Conservation (phyloP, 2,113 vertebrate genomes). For the Brachirus orientalis region DNA sequence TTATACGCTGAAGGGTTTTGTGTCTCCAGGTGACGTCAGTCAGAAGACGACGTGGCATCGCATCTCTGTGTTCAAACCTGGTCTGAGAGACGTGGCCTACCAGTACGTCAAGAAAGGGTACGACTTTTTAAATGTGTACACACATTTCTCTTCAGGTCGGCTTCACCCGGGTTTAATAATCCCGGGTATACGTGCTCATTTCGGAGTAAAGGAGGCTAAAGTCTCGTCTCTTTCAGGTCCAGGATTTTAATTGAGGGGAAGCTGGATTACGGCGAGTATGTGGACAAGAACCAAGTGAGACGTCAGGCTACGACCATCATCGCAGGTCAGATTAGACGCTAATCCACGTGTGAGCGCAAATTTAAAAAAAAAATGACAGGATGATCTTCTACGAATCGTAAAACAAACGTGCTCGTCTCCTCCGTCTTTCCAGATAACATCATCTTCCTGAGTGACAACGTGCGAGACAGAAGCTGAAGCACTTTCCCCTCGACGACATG, state of each 20-base stretch:
- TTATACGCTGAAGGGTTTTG: too few species aligned
- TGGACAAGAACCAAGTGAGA: conserved; percentile 94
- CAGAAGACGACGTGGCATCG: conserved; percentile 98
- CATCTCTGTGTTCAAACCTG: conserved; percentile 94
- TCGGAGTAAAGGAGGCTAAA: background rate
- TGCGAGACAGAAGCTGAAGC: conserved; percentile 83
- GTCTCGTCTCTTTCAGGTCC: conserved; percentile 73
- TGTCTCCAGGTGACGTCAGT: conserved; percentile 88
- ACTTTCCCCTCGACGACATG: too few species aligned
- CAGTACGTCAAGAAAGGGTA: conserved; percentile 96
- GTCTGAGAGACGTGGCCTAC: conserved; percentile 94
- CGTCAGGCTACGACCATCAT: conserved; percentile 96
- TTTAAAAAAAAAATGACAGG: too few species aligned
- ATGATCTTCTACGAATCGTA: background rate
- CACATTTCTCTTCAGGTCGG: too few species aligned
- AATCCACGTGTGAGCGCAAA: background rate
- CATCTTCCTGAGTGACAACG: conserved; percentile 90
- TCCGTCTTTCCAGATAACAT: conserved; percentile 88
- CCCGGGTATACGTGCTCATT: too few species aligned
- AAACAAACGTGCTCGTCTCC: background rate
- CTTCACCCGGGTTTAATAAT: too few species aligned
- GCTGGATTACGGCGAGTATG: conserved; percentile 96
- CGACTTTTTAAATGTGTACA: background rate
- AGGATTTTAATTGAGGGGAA: conserved; percentile 94
- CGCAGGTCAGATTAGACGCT: conserved; percentile 83